Base-by-base conservation (phyloP, 2,797 vertebrate species). In the Sciaenops ocellatus region DNA sequence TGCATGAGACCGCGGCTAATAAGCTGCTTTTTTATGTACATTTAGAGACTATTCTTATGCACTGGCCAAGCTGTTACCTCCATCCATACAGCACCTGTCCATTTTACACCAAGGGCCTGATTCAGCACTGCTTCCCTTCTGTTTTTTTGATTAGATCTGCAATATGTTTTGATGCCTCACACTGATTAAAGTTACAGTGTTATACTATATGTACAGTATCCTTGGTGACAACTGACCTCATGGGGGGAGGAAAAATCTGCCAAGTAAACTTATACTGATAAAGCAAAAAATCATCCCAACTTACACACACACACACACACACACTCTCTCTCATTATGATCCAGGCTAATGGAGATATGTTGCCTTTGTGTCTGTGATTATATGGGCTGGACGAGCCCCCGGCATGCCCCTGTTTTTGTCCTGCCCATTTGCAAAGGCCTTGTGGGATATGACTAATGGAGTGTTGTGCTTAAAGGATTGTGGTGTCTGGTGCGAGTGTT, bases 391-490 rank as follows among this genome's bases (percentile, higher is more conserved):
- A 84, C 76, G 82, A 80, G 73, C 79, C 84, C 87, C 73, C 75
- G 70, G 86, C 83, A 83, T 79, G 83, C 89, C 74, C 74, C 80
- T 80, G 83, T 82, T 85, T 85, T 86, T 85, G 87, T 81, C 86
- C 73, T 88, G 80, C 85, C 34, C 87, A 78, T 90, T 91, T 87
- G 89, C 87, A 69, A 38, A 79, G 75, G 89, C 87, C 89, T 92
- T 91, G 88, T 90, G 92, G 91, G 89, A 90, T 76, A 84, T 90
- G 85, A 88, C 92, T 92, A 93, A 92, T 91, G 91, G 88, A 92
- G 90, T 91, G 87, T 90, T 93, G 89, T 91, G 90, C 92, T 93
- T 94, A 91, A 94, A 94, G 90, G 90, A 94, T 91, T 85, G 92
- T 56, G 83, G 89, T 83, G 92, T 92, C 89, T 93, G 89, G 89